Evolutionary conservation across 2,888 invertebrate species (phyloP), one percentile per base, ranked within the genome.

Genomic region (Steinernema scapterisci): DNA sequence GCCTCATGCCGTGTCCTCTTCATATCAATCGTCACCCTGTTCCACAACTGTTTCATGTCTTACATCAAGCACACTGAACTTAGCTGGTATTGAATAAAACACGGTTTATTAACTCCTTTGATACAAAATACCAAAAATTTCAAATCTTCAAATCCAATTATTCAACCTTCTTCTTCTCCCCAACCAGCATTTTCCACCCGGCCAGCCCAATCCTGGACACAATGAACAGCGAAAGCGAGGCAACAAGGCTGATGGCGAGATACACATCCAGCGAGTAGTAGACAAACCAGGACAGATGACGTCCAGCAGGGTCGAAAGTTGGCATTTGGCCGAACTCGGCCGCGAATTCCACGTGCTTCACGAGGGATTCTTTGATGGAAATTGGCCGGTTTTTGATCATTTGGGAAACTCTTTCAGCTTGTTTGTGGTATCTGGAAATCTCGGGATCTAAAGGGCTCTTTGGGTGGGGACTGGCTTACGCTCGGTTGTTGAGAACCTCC

Each of bases 31-130:
- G 46, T 71, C 3, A 95, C 94, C 70, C 92, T 94, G 89, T 87
- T 93, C 31, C 97, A 95, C 89, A 93, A 96, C 89, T 90, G 93
- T 77, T 94, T 94, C 87, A 90, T 96, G 77, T 95, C 95, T 0
- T 94, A 92, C 87, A 92, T 94, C 85, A 95, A 95, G 89, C 93
- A 94, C 88, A 91, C 27, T 9, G 63, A 63, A 31, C 27, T 63
- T 13, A 25, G 27, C 11, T 63, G 63, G 63, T 63, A 63, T 38
- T 38, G 9, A 38, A 38, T n/a, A n/a, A n/a, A n/a, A n/a, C n/a
- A n/a, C n/a, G n/a, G n/a, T n/a, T n/a, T n/a, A n/a, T n/a, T n/a
- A n/a, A n/a, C n/a, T n/a, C n/a, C n/a, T n/a, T n/a, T n/a, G n/a
- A n/a, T n/a, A n/a, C n/a, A n/a, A n/a, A n/a, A n/a, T n/a, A n/a